Conservation (phyloP, 2,113 vertebrate species). For the Lichenostomus cassidix region DNA sequence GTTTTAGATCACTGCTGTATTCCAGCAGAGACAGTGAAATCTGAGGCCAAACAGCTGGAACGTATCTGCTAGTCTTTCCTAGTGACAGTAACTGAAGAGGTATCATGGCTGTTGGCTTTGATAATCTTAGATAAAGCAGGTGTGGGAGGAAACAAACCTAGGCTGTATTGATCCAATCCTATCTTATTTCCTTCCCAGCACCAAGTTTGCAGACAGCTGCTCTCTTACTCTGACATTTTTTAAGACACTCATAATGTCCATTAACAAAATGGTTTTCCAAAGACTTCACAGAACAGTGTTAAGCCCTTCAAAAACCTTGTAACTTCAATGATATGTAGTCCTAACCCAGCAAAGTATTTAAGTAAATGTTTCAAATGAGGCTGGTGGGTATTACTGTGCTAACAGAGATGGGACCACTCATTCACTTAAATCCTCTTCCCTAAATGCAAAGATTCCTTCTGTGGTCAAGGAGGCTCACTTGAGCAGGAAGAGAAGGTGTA, state of each 20-base stretch:
- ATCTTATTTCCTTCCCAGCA: background rate
- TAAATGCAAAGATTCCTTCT: background rate
- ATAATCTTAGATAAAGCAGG: slow-evolving; percentile 25
- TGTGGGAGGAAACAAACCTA: background rate
- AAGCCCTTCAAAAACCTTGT: background rate
- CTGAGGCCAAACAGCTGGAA: slow-evolving; percentile 26
- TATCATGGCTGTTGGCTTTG: background rate
- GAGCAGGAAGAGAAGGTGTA: background rate
- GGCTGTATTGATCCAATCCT: background rate
- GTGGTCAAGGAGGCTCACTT: background rate
- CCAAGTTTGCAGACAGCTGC: background rate
- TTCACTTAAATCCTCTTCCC: background rate
- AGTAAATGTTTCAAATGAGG: background rate
- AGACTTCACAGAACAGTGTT: background rate
- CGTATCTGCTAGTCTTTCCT: background rate
- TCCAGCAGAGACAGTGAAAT: background rate
- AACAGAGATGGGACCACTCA: background rate
- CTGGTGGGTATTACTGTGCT: background rate
- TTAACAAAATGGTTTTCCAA: background rate
- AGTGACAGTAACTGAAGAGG: slow-evolving; percentile 22
- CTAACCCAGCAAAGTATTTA: background rate
- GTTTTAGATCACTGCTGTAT: slow-evolving; percentile 16
- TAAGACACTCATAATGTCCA: background rate
- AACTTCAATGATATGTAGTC: background rate
- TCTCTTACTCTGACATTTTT: background rate